These are phyloP conservation scores for Fringilla coelebs DNA, from an alignment of 2,797 vertebrate species.

Conservation along the genomic window DNA sequence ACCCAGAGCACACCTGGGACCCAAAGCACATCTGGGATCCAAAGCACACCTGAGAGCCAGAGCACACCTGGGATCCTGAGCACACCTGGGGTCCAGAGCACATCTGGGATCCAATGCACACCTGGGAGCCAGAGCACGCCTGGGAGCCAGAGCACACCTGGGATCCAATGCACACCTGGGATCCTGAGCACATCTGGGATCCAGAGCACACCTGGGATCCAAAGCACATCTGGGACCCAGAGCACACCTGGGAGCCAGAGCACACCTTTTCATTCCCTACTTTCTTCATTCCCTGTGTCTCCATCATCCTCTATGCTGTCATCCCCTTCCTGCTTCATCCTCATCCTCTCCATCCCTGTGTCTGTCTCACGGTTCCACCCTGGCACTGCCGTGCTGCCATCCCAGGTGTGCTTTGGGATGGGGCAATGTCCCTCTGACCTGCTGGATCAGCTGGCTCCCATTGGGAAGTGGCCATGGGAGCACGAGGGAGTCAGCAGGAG, in stretches of 20 bases:
- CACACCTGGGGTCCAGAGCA: too few species aligned
- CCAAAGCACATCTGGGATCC: background rate
- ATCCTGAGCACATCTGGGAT: too few species aligned
- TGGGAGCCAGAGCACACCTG: background rate
- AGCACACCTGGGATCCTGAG: too few species aligned
- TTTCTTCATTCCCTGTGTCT: background rate
- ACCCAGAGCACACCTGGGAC: background rate
- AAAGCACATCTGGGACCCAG: too few species aligned
- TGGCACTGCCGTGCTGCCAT: background rate
- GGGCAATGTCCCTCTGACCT: background rate
- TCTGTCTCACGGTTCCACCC: background rate
- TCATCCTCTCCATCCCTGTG: background rate
- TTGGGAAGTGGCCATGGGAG: background rate
- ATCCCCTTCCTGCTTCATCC: background rate
- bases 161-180: too few species aligned
- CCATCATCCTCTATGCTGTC: too few species aligned
- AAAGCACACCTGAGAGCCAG: too few species aligned
- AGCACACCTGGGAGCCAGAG: too few species aligned
- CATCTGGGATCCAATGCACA: too few species aligned
- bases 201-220: too few species aligned
- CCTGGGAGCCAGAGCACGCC: background rate
- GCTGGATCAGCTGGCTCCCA: background rate
- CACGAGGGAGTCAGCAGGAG: background rate
- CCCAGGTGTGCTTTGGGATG: background rate
- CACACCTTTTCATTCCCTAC: background rate